Base-by-base conservation (phyloP, 2,797 vertebrate genomes). In the Huso huso region DNA sequence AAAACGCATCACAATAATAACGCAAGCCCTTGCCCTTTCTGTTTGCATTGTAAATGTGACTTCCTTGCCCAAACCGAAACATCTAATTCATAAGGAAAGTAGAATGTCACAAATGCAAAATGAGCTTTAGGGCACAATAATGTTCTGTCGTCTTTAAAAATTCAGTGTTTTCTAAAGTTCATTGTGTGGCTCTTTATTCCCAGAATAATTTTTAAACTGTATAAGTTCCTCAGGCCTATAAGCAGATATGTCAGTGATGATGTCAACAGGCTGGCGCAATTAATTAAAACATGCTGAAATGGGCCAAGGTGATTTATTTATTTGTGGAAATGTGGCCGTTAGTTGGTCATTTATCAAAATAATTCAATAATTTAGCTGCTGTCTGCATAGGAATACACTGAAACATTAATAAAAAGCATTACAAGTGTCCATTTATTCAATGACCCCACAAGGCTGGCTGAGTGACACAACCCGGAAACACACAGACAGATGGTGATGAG, bases 211-310 rank as follows among this genome's bases (percentile, higher is more conserved):
- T 62, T 23, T 37, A 48, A 10, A 23, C 61, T 62, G 8, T 62
- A 48, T n/a, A 10, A 1, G 10, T 62, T 9, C 61, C 18, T 62
- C 37, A 62, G 18, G 15, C 18, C 49, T 57, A 23, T 8, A n/a
- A 68, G 8, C 48, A 49, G n/a, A 57, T 8, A 7, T 64, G 48
- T 68, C 67, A 63, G 13, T 18, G 15, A 1, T 68, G n/a, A 50
- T 50, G 53, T 68, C 62, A 64, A 15, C 52, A 62, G 13, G 10
- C 49, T 49, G 23, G 61, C 55, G 49, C 58, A 69, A 64, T 64
- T 51, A 4, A 69, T 69, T 64, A 64, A 59, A 64, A 63, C 48
- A 55, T 69, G 67, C 64, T 64, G 63, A 68, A 64, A 64, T 59
- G 62, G 49, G 62, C 13, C 51, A 50, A 23, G 10, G 6, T 10